phyloP scores from a whole-genome alignment of 2,888 invertebrate genomes.

The Saturnia japonica region DNA sequence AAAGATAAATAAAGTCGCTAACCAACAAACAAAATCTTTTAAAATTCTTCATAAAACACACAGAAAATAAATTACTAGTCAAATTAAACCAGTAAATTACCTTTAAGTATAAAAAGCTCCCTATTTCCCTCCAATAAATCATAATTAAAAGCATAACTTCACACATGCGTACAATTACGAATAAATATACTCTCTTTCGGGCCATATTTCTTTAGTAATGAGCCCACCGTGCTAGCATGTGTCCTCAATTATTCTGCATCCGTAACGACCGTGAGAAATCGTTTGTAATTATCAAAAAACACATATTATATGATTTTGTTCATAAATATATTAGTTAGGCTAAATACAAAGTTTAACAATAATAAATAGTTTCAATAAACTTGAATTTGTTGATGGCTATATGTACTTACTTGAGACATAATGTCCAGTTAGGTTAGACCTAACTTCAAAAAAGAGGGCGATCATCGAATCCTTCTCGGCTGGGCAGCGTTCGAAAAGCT shows the following conservation, averaged over 20 bases:
- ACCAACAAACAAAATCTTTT: not conserved
- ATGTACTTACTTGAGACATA: no score
- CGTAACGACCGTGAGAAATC: constrained; percentile 56
- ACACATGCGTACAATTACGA: constrained; percentile 57
- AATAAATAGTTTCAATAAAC: no score
- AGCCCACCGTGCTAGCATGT: constrained; percentile 54
- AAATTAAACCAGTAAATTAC: constrained; percentile 32
- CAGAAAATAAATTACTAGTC: constrained; percentile 19
- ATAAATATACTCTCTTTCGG: constrained; percentile 56
- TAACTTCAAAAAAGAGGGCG: no score
- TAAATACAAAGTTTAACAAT: not conserved
- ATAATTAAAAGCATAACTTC: constrained; percentile 49
- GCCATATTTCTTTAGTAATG: constrained; percentile 65
- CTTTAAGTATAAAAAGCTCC: constrained; percentile 31
- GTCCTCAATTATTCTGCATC: constrained; percentile 61
- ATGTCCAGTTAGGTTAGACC: no score
- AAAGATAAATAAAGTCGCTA: no score
- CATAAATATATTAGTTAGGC: not conserved
- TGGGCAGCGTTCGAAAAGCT: no score
- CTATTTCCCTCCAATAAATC: constrained; percentile 47
- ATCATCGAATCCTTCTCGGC: no score
- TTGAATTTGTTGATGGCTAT: no score
- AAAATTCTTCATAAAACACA: not conserved
- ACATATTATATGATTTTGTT: not conserved
- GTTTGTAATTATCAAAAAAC: constrained; percentile 15